Base-by-base conservation (phyloP, 2,113 vertebrate genomes). In the Dunckerocampus dactyliophorus region DNA sequence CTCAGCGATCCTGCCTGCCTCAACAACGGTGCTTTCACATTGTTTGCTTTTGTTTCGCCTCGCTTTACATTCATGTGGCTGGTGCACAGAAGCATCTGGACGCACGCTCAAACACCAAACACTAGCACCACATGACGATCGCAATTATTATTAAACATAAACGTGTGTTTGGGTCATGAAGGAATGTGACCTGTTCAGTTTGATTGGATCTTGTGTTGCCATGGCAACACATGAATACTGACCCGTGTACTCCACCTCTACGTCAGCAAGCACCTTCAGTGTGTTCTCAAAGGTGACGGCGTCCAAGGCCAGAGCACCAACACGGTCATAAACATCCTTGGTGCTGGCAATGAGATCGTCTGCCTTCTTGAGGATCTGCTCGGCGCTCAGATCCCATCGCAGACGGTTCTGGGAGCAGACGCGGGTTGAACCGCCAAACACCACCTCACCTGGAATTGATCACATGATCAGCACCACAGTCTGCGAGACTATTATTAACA, bases 161-260 rank as follows among this genome's bases (percentile, higher is more conserved):
- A 28, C 24, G 24, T 28, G 24, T 28, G 24, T 28, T 28, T 28
- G 5, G 24, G 24, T 28, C 24, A 43, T 13, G 11, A 43, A 43
- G 31, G 31, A 34, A 34, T 8, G 31, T 5, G 31, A 43, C 39
- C 1, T 14, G 39, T 14, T 14, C 39, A 39, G 37, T 39, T 39
- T 39, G 37, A 39, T 12, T 39, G 2, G 37, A 43, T 43, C 12
- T 14, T 43, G 39, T 14, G 39, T 43, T 14, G 11, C 39, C 39
- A 43, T 14, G 39, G 39, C 13, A n/a, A 53, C 14, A 42, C 8
- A 8, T 7, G 53, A 11, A 51, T n/a, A 74, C 81, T 17, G 37
- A 98, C 97, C 95, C 0, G 95, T 95, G 71, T 98, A 98, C 0
- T 94, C 90, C 24, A 95, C 94, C 71, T 98, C 97, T 63, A 94